phyloP scores from a whole-genome alignment of 1,140 invertebrate genomes.

The Hyles euphorbiae region DNA sequence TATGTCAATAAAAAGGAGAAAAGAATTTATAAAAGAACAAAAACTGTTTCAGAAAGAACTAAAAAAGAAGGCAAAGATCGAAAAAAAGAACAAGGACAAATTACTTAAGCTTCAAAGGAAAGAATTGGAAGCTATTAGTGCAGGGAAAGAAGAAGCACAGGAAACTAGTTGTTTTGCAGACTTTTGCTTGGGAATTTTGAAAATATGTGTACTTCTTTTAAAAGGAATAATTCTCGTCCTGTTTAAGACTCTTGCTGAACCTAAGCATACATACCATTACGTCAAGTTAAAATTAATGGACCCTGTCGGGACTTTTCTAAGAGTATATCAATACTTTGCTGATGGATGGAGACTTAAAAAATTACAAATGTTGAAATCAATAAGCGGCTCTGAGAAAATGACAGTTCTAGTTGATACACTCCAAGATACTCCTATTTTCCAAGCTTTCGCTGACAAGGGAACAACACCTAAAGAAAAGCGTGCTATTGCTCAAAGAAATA shows the following conservation, averaged over 20 bases:
- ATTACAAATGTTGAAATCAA: slow-evolving; percentile 25
- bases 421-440: slow-evolving; percentile 26
- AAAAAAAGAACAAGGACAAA: slow-evolving; percentile 19
- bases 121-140: slow-evolving; percentile 15
- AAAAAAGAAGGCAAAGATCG: slow-evolving; percentile 16
- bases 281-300: slow-evolving; percentile 21
- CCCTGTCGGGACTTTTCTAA: slow-evolving; percentile 20
- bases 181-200: slow-evolving; percentile 28
- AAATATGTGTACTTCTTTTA: slow-evolving; percentile 18
- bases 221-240: slow-evolving; percentile 14
- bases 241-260: slow-evolving; percentile 26
- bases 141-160: slow-evolving; percentile 16
- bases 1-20: slow-evolving; percentile 13
- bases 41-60: slow-evolving; percentile 13
- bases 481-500: slow-evolving; percentile 22
- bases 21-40: slow-evolving; percentile 17
- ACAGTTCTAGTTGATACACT: slow-evolving; percentile 36
- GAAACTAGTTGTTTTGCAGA: slow-evolving; percentile 30
- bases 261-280: slow-evolving; percentile 29
- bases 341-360: slow-evolving; percentile 20
- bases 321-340: slow-evolving; percentile 20
- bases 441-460: slow-evolving; percentile 32
- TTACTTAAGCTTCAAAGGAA: slow-evolving; percentile 16
- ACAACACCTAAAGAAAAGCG: slow-evolving; percentile 29
- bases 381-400: slow-evolving; percentile 30